Base-by-base conservation (phyloP, 2,888 invertebrate genomes). In the Drosophila merina region DNA sequence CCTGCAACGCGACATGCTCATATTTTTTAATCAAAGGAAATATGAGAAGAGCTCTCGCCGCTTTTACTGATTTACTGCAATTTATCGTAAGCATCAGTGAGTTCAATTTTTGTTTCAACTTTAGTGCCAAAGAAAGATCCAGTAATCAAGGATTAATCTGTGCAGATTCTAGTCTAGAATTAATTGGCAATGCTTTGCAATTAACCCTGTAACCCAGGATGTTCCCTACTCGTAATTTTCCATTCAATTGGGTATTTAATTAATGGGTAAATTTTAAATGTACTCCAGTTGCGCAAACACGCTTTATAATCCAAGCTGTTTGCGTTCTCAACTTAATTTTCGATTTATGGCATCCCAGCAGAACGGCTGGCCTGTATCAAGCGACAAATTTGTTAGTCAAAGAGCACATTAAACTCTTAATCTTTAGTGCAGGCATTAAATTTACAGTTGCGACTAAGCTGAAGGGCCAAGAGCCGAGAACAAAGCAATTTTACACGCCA, bases 391-490 rank as follows among this genome's bases (percentile, higher is more conserved):
- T 84, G 74, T 72, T 87, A 75, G 56, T 58, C 74, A 62, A 75
- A 72, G 74, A 54, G 52, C 57, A 60, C 74, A 81, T 76, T 85
- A 78, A 84, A 88, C 81, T 88, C 86, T 77, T 81, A 87, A 88
- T 88, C 84, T 84, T 86, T 74, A 88, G 75, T 85, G 84, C 81
- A 75, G 73, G 63, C 85, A 84, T 86, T 81, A 87, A 84, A 88
- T 85, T 72, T 72, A 67, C 70, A 67, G 73, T 20, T 60, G 75
- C 44, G 59, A 63, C 63, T 72, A 64, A 57, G 62, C 47, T 26
- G 62, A 49, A 49, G 55, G 36, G n/a, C 10, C 7, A 25, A 4
- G 25, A 14, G 14, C 3, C 72, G 74, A 74, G 80, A 77, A 80
- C 88, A 86, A 80, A 86, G 77, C 80, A 83, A 74, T 86, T 88